Evolutionary conservation across 2,888 invertebrate genomes (phyloP).

Genomic region (Alsophila aescularia): DNA sequence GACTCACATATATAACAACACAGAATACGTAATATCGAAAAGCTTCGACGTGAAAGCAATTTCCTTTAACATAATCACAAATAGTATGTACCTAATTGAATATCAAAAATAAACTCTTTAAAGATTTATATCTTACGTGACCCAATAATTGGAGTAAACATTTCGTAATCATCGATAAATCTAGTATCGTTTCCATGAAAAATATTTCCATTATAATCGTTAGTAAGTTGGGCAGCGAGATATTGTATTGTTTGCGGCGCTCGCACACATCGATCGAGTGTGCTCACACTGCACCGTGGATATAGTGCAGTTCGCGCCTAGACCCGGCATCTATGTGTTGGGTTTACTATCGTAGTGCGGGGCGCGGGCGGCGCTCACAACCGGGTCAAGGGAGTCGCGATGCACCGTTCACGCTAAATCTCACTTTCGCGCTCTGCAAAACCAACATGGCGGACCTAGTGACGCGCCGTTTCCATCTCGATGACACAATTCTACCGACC

Average conservation of each 20-base stretch:
- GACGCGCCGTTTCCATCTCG: conserved; percentile 70
- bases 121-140: conserved; percentile 39
- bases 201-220: conserved; percentile 53
- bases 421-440: conserved; percentile 83
- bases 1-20: neutral
- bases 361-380: conserved; percentile 54
- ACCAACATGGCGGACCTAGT: conserved; percentile 74
- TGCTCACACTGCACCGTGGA: conserved; percentile 18
- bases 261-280: conserved; percentile 4
- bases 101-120: conserved; percentile 34
- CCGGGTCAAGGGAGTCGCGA: conserved; percentile 82
- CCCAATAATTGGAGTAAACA: conserved; percentile 43
- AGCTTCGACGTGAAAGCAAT: conserved; percentile 38
- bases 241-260: conserved; percentile 30
- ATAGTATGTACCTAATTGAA: conserved; percentile 35
- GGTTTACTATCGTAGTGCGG: conserved; percentile 70
- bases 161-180: conserved; percentile 40
- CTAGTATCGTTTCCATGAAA: conserved; percentile 54
- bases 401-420: conserved; percentile 83
- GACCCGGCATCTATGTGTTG: conserved; percentile 60
- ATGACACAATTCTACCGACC: conserved; percentile 57
- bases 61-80: conserved; percentile 49
- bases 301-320: conserved; percentile 54
- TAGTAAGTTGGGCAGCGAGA: conserved; percentile 37
- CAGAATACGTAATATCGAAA: conserved; percentile 16